Evolutionary conservation across 1,140 invertebrate genomes (phyloP), one percentile per base, ranked within the genome.

Genomic region (Piezodorus guildinii): DNA sequence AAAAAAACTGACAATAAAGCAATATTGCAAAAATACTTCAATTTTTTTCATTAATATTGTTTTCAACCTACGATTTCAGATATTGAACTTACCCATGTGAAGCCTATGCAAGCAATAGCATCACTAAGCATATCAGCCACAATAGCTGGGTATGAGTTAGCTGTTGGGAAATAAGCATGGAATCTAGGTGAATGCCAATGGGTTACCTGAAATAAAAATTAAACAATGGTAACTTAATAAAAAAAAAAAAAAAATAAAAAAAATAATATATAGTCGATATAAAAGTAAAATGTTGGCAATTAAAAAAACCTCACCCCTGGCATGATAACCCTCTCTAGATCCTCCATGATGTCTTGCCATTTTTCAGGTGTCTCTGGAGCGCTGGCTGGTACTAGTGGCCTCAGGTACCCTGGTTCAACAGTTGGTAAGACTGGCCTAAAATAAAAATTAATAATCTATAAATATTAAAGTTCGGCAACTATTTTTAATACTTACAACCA

Each of bases 171-270:
- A 76, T 98, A 99, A 1, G 96, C 95, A 75, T 96, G 92, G 77
- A 99, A 99, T 71, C 91, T 85, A 5, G 96, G 96, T 67, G 90
- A 94, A 72, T 98, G 94, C 96, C 96, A 99, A 72, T 98, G 94
- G 4, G 95, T 98, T 16, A 96, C 81, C 80, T 83, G 69, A n/a
- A 74, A 71, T 59, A 65, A 60, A 52, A 65, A 62, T 49, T 15
- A 46, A 46, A 46, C 45, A 15, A 46, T 3, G 3, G 3, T 46
- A 4, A 58, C 17, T 23, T 5, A 21, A 23, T 62, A 62, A 27
- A 23, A 17, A 63, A 62, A 64, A 56, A 45, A 27, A 5, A 4
- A 30, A n/a, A n/a, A n/a, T n/a, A n/a, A n/a, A n/a, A n/a, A n/a
- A n/a, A n/a, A n/a, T n/a, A n/a, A n/a, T n/a, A n/a, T n/a, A n/a